Base-by-base conservation (phyloP, 2,797 vertebrate genomes). In the Alca torda region DNA sequence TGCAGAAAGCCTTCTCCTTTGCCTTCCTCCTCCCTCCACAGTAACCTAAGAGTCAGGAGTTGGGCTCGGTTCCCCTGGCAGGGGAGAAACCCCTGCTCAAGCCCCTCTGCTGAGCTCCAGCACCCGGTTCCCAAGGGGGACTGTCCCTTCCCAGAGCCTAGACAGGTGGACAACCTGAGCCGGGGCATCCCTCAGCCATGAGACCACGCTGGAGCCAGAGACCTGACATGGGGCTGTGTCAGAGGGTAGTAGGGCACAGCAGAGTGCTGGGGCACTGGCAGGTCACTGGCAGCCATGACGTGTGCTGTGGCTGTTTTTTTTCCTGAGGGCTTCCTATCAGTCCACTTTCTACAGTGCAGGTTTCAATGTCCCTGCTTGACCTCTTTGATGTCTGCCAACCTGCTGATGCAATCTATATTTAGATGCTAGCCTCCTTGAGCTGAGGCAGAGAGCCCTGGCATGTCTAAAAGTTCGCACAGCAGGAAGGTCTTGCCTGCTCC, bases 181-280 rank as follows among this genome's bases (percentile, higher is more conserved):
- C 3, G 3, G 50, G 26, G 16, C 37, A 37, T 43, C 4, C 16
- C 19, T 19, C 51, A 53, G 54, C 26, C 18, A 3, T 5, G 7
- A 54, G 30, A 46, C 2, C 35, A n/a, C 13, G 3, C 14, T 13
- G 7, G 57, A 50, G 33, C 35, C 28, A 26, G 43, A 28, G 1
- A 54, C 21, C 53, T 60, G 31, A 39, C 26, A 45, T 12, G 11
- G 54, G 15, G 43, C 50, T 0, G 1, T 37, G 45, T 10, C 0
- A 4, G 53, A 84, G 50, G 28, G 24, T 6, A 69, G 16, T n/a
- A 46, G 77, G 13, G 59, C 54, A 30, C 46, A 63, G 35, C 17
- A 63, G 46, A 43, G 21, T 1, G 0, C 17, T 0, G 3, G 31
- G 48, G 53, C 48, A 63, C 12, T 1, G 0, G 26, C 23, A 67